Conservation (phyloP, 64 coral and sea anemone species). For the Porites australiensis region DNA sequence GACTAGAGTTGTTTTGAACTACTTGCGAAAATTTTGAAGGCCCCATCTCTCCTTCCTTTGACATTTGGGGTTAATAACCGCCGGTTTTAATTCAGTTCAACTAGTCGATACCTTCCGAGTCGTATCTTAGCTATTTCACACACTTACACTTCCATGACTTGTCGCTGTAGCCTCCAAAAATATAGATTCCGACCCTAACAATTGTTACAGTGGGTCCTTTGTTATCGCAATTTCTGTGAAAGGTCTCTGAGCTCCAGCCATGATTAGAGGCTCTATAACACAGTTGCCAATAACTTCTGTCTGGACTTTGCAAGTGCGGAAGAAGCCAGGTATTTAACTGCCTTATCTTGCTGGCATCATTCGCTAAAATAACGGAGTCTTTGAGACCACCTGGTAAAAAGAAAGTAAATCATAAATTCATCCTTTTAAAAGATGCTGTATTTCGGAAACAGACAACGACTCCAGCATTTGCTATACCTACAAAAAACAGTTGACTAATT, state of each 20-base stretch:
- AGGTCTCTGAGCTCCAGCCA: slow-evolving; percentile 18
- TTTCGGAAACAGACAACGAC: too few relatives aligned
- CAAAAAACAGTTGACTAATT: too few relatives aligned
- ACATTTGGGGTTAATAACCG: too few relatives aligned
- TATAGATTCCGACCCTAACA: slow-evolving; percentile 31
- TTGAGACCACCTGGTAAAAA: slow-evolving; percentile 32
- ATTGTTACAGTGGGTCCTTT: slow-evolving; percentile 59
- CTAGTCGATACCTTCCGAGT: too few relatives aligned
- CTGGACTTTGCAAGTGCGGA: neutral
- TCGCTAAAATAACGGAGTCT: neutral
- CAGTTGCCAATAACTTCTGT: slow-evolving; percentile 23
- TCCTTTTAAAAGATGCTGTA: too few relatives aligned
- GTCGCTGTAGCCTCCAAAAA: slow-evolving; percentile 60
- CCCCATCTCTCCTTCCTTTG: too few relatives aligned
- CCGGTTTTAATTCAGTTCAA: too few relatives aligned
- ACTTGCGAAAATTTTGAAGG: too few relatives aligned
- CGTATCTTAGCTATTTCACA: too few relatives aligned
- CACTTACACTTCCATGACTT: slow-evolving; percentile 41
- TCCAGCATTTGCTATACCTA: too few relatives aligned
- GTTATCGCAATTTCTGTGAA: slow-evolving; percentile 25
- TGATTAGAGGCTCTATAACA: slow-evolving; percentile 14
- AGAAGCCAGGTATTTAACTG: neutral
- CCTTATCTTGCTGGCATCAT: neutral
- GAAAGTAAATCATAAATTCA: neutral
- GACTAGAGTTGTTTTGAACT: too few relatives aligned